A percentile compares a stretch with the other conserved stretches of the same genome.
These are phyloP conservation scores for Chironomus riparius DNA, from an alignment of 2,888 invertebrate genomes.

Conservation along the genomic window DNA sequence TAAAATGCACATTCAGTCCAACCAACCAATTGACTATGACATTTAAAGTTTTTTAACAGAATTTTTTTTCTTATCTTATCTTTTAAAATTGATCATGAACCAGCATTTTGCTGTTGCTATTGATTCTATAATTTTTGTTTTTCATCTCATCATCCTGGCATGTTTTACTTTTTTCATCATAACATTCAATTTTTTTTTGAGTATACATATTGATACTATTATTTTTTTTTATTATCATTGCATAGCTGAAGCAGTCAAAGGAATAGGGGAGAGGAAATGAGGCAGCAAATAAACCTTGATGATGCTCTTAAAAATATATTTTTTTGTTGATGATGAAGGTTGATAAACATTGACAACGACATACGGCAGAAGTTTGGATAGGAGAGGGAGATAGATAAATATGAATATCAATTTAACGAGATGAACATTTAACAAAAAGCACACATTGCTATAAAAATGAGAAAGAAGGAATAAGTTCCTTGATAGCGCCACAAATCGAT, in stretches of 20 bases:
- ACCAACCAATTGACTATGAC: no score
- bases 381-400: background rate
- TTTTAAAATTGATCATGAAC: background rate
- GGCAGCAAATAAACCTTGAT: slow-evolving; percentile 18
- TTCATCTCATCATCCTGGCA: no score
- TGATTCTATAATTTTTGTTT: no score
- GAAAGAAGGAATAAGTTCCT: background rate
- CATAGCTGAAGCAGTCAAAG: background rate
- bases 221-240: background rate
- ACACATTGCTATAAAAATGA: background rate
- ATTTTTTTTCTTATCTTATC: background rate
- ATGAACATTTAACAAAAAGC: background rate
- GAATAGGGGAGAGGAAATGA: slow-evolving; percentile 3
- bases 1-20: no score
- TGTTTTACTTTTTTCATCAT: no score
- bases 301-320: background rate
- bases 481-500: no score
- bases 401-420: slow-evolving; percentile 22
- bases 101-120: background rate
- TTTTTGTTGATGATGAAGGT: background rate
- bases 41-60: background rate
- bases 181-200: no score
- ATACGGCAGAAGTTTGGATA: background rate
- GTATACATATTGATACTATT: no score
- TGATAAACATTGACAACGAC: background rate